Conservation (phyloP, 1,140 invertebrate genomes). For the Drosophila teissieri region DNA sequence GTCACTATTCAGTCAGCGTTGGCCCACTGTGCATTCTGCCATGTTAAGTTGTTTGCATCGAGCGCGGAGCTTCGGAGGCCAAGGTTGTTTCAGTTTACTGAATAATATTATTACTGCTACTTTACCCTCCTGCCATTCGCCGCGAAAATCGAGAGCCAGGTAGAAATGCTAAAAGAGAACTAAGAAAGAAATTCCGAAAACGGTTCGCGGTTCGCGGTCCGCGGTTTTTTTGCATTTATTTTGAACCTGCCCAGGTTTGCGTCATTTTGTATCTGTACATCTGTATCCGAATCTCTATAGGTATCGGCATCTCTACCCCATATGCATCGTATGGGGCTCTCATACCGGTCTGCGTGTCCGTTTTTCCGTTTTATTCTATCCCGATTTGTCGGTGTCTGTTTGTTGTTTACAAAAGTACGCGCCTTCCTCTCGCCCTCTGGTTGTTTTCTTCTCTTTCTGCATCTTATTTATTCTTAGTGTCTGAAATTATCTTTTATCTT, state of each 20-base stretch:
- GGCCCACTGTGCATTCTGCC: constrained; percentile 61
- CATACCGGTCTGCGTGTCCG: constrained; percentile 53
- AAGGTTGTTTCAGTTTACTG: constrained; percentile 67
- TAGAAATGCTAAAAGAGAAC: constrained; percentile 42
- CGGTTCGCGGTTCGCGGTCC: constrained; percentile 38
- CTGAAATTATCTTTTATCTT: constrained; percentile 47
- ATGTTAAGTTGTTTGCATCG: constrained; percentile 56
- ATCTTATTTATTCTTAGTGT: constrained; percentile 39
- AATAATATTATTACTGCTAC: constrained; percentile 48
- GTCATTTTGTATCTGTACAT: constrained; percentile 70
- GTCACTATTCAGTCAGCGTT: constrained; percentile 31
- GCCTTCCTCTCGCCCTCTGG: constrained; percentile 38
- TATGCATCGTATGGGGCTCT: constrained; percentile 19
- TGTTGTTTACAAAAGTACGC: constrained; percentile 75
- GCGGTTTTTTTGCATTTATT: constrained; percentile 22
- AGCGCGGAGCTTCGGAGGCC: constrained; percentile 47
- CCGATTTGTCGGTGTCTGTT: constrained; percentile 55
- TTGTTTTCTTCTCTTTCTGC: not conserved
- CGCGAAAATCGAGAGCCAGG: constrained; percentile 47
- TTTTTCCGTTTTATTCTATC: constrained; percentile 30
- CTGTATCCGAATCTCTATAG: constrained; percentile 26
- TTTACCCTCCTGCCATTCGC: constrained; percentile 29
- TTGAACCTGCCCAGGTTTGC: constrained; percentile 68
- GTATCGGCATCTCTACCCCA: constrained; percentile 10
- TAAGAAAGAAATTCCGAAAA: constrained; percentile 62